These are phyloP conservation scores for Phenganax marumi DNA, from an alignment of 92 coral and sea anemone species.

Conservation along the genomic window DNA sequence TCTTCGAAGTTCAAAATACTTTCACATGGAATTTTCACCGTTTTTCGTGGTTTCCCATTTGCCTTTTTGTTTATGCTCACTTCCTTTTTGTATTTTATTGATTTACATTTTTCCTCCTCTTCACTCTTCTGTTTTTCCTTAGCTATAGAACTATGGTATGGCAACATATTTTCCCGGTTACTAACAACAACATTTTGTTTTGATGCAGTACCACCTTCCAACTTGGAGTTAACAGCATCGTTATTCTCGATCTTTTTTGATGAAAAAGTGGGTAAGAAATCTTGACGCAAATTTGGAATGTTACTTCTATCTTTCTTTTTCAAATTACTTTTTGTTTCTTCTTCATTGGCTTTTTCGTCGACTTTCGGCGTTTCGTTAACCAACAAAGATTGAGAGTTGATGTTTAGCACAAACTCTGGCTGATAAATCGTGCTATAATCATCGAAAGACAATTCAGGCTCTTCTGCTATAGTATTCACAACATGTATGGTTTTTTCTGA, in stretches of 20 bases:
- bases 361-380: neutral
- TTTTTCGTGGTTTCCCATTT: neutral
- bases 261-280: neutral
- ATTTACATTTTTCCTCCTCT: neutral
- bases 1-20: too few species aligned
- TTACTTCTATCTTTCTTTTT: neutral
- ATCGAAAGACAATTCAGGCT: constrained; percentile 38
- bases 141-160: neutral
- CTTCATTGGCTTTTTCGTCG: neutral
- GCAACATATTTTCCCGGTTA: neutral
- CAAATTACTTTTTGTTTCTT: neutral
- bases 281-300: neutral
- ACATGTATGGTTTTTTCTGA: neutral
- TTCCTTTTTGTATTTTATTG: neutral
- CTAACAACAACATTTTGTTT: neutral
- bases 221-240: neutral
- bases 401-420: constrained; percentile 35
- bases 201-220: neutral
- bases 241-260: neutral
- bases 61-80: neutral
- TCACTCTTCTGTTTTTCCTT: neutral
- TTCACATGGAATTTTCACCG: neutral
- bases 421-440: constrained; percentile 39
- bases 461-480: constrained; percentile 12
- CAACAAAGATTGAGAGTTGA: constrained; percentile 5